Percentiles rank a stretch among this genome's conserved stretches.
These are phyloP conservation scores for Opisthocomus hoazin DNA, from an alignment of 2,113 vertebrate species.

Conservation along the genomic window DNA sequence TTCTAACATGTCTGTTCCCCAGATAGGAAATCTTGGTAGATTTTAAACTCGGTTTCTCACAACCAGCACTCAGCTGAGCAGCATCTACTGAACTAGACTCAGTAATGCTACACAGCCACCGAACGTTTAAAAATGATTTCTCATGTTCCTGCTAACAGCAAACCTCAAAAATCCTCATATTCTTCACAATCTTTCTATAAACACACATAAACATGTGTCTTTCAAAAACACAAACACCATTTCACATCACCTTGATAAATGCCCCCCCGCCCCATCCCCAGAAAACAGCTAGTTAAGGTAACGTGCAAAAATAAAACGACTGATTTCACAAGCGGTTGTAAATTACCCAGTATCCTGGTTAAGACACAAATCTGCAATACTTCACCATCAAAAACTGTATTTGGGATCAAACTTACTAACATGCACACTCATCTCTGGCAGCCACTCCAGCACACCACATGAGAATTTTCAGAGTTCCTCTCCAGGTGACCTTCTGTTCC, in stretches of 20 bases:
- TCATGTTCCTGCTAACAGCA: background rate
- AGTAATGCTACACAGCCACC: fast-evolving
- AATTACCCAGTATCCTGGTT: background rate
- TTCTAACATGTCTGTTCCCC: background rate
- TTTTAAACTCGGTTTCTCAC: background rate
- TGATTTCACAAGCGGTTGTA: background rate
- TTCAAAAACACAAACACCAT: background rate
- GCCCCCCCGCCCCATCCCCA: too few relatives aligned
- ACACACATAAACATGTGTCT: background rate
- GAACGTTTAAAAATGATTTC: background rate
- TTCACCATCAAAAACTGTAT: background rate
- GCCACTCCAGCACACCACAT: background rate
- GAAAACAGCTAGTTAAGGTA: background rate
- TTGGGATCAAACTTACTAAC: background rate
- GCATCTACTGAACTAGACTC: background rate
- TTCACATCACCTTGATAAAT: background rate
- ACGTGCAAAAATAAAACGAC: background rate
- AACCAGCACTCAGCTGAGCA: background rate
- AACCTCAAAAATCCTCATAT: background rate
- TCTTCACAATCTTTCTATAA: background rate
- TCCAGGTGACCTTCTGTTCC: background rate
- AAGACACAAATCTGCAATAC: background rate
- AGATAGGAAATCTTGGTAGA: background rate
- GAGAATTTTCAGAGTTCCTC: background rate
- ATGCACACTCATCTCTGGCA: background rate